Conservation (phyloP, 1,140 invertebrate genomes). For the Oedothorax gibbosus region DNA sequence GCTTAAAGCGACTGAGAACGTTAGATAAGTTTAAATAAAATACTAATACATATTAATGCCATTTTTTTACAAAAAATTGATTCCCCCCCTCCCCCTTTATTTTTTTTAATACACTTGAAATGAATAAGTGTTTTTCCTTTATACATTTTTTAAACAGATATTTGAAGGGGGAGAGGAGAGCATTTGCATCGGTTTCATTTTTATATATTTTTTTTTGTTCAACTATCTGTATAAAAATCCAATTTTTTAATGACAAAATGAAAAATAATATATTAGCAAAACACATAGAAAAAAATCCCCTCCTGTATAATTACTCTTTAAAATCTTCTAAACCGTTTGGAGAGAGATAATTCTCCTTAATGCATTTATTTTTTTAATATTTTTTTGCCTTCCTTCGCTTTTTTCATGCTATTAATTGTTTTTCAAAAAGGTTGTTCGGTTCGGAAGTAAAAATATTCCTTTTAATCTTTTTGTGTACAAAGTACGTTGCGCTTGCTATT, state of each 20-base stretch:
- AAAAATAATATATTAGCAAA: conserved; percentile 59
- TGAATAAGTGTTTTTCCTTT: conserved; percentile 34
- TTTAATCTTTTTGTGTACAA: conserved; percentile 61
- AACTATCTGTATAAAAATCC: conserved; percentile 57
- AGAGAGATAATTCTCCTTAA: conserved; percentile 55
- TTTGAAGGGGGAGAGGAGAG: conserved; percentile 33
- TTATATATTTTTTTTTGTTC: conserved; percentile 40
- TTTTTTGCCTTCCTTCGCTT: conserved; percentile 39
- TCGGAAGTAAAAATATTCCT: conserved; percentile 45
- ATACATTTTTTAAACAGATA: conserved; percentile 9
- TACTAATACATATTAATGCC: background rate
- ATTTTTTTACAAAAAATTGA: conserved; percentile 11
- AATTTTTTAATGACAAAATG: conserved; percentile 60
- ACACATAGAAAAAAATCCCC: conserved; percentile 37
- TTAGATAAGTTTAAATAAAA: background rate
- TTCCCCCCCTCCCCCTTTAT: background rate
- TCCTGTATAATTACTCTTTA: conserved; percentile 57
- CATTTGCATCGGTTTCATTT: conserved; percentile 47
- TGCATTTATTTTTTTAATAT: conserved; percentile 38
- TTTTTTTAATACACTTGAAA: conserved; percentile 25
- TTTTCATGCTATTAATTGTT: conserved; percentile 55
- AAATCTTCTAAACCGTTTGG: conserved; percentile 56
- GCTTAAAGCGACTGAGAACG: background rate
- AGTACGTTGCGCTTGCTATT: conserved; percentile 53
- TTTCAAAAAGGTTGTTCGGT: conserved; percentile 54